These are phyloP conservation scores for Microcebus lehilahytsara DNA, from an alignment of 2,113 vertebrate genomes.

Conservation along the genomic window DNA sequence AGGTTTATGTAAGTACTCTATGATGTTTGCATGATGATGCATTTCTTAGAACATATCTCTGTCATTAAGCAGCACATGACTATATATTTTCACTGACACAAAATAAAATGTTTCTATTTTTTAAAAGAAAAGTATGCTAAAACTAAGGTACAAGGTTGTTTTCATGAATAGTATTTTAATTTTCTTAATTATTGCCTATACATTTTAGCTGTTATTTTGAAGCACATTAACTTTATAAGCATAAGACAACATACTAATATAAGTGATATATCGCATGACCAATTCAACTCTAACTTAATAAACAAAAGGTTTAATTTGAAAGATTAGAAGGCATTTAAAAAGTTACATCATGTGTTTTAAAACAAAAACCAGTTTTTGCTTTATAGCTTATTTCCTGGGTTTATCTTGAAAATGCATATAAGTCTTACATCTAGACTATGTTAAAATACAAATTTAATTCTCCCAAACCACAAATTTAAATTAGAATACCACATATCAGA, in stretches of 20 bases:
- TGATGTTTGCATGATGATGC: neutral
- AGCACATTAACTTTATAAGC: neutral
- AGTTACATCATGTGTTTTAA: neutral
- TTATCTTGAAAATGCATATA: slow-evolving; percentile 41
- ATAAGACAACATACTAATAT: neutral
- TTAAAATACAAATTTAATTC: slow-evolving; percentile 56
- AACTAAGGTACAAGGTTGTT: neutral
- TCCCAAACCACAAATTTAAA: slow-evolving; percentile 53
- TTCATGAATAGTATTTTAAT: slow-evolving; percentile 1
- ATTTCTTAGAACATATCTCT: neutral
- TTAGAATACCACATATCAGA: slow-evolving; percentile 3
- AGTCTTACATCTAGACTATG: slow-evolving; percentile 12
- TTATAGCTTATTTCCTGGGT: slow-evolving; percentile 19
- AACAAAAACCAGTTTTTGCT: slow-evolving; percentile 3
- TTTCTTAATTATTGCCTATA: neutral
- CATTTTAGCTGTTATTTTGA: neutral
- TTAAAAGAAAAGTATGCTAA: neutral
- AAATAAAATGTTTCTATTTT: slow-evolving; percentile 3
- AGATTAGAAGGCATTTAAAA: slow-evolving; percentile 42
- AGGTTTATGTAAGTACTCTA: neutral
- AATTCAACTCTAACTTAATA: slow-evolving; percentile 19
- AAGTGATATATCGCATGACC: neutral
- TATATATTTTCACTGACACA: neutral
- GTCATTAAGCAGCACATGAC: neutral
- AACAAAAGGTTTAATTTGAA: slow-evolving; percentile 28